Evolutionary conservation across 2,888 invertebrate species (phyloP), one percentile per base, ranked within the genome.

Genomic region (Drosophila mimetica): DNA sequence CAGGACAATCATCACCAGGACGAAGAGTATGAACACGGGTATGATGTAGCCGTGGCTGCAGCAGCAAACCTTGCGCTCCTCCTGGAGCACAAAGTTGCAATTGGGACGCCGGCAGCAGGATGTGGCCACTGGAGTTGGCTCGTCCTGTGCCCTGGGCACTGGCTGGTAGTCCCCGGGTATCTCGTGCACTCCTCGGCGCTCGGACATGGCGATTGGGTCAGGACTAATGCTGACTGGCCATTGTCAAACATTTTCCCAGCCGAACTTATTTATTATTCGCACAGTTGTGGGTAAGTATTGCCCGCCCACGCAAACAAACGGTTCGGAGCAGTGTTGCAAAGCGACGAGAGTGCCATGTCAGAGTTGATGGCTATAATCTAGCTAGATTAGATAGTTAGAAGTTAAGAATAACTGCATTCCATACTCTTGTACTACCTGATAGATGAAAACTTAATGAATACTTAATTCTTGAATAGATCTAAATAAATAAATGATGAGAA

Each of bases 191-290:
- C 52, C 63, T 44, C 69, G 80, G 57, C 70, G 76, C 55, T 82
- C 80, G 69, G 76, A 79, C 81, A 86, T 82, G 57, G 74, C 42
- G 18, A 14, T 22, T 14, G 30, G 28, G 50, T 41, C 20, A 44
- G 22, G 41, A 65, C 37, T 52, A 36, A 57, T 42, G 42, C 60
- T 37, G 42, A 76, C 63, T 82, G 54, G 36, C 37, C 79, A 74
- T 67, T 59, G 65, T 74, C 51, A 52, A 48, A 36, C 42, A 64
- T 41, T 47, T 42, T 54, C 52, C 28, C 53, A 16, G 28, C 54
- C 37, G 16, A 44, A 67, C 60, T 70, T 64, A 86, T 86, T 69
- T 77, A 86, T 74, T 83, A 83, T 83, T 84, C 86, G 71, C 54
- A 67, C 86, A 86, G 86, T 65, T 83, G 83, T 75, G 48, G 54